These are phyloP conservation scores for Sycophila sp. DNA, from an alignment of 1,140 invertebrate genomes.

Conservation along the genomic window DNA sequence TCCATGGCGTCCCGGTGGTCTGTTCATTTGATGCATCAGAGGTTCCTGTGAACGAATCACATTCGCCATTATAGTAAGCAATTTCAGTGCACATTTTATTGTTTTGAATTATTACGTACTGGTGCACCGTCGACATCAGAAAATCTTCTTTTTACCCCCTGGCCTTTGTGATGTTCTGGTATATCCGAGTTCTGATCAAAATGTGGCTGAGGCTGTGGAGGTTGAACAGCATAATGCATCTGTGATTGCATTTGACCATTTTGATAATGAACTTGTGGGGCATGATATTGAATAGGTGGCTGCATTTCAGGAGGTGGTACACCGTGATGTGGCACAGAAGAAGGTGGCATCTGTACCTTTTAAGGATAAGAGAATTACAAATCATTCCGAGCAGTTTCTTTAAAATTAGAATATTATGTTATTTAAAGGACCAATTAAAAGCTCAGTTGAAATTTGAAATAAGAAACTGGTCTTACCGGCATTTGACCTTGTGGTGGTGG, in stretches of 20 bases:
- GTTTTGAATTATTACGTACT: slow-evolving; percentile 44
- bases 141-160: slow-evolving; percentile 62
- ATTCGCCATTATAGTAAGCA: not conserved
- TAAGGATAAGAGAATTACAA: too few species aligned
- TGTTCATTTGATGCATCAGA: slow-evolving; percentile 54
- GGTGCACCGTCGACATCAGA: slow-evolving; percentile 59
- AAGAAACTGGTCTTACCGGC: slow-evolving; percentile 46
- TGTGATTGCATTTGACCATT: slow-evolving; percentile 62
- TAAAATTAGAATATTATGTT: not conserved
- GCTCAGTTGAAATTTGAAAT: too few species aligned
- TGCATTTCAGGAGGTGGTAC: slow-evolving; percentile 58
- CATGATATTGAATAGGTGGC: slow-evolving; percentile 60
- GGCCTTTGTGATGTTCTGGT: slow-evolving; percentile 58
- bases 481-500: slow-evolving; percentile 55
- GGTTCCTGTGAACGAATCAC: slow-evolving; percentile 49
- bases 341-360: slow-evolving; percentile 45
- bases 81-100: not conserved
- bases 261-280: slow-evolving; percentile 62
- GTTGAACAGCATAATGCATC: slow-evolving; percentile 60
- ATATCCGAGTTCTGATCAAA: slow-evolving; percentile 58
- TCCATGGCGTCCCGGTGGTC: slow-evolving; percentile 59
- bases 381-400: too few species aligned
- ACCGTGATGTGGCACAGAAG: slow-evolving; percentile 53
- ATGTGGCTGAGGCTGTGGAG: slow-evolving; percentile 50
- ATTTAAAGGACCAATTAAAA: too few species aligned